Evolutionary conservation across 2,797 vertebrate genomes (phyloP).

Genomic region (Macrochelys suwanniensis): DNA sequence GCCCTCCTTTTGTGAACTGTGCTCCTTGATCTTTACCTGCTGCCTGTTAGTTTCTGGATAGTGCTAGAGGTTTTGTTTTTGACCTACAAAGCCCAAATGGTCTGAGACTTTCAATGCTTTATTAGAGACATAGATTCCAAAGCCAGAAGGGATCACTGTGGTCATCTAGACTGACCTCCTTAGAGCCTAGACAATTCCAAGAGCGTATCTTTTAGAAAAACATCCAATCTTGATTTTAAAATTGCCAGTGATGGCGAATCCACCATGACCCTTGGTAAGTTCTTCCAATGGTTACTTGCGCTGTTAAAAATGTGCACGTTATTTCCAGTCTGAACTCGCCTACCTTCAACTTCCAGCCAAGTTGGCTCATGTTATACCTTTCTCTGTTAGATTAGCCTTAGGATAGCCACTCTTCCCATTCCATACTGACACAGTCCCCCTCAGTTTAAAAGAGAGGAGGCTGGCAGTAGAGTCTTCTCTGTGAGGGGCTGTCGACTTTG

Average conservation of each 20-base stretch:
- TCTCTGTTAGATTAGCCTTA: neutral
- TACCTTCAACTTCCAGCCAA: neutral
- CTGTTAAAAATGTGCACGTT: neutral
- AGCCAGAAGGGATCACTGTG: neutral
- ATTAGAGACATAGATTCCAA: neutral
- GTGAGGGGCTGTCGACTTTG: constrained; percentile 12
- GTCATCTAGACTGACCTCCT: neutral
- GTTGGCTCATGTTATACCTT: neutral
- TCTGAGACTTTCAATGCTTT: neutral
- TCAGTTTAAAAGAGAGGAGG: fast-evolving
- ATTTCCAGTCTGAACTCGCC: neutral
- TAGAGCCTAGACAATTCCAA: neutral
- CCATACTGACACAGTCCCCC: fast-evolving
- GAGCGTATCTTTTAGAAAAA: neutral
- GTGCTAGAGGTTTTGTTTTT: neutral
- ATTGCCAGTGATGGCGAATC: neutral
- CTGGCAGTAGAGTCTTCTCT: constrained; percentile 20
- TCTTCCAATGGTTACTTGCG: neutral
- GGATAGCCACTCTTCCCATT: neutral
- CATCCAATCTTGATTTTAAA: neutral
- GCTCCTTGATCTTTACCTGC: neutral
- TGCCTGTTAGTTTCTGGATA: neutral
- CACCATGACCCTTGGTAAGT: neutral
- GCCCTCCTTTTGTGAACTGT: constrained; percentile 10
- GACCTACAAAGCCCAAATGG: neutral